A percentile compares a stretch with the other conserved stretches of the same genome.
Evolutionary conservation across 2,888 invertebrate genomes (phyloP).

Genomic region (Agrilus biguttatus): DNA sequence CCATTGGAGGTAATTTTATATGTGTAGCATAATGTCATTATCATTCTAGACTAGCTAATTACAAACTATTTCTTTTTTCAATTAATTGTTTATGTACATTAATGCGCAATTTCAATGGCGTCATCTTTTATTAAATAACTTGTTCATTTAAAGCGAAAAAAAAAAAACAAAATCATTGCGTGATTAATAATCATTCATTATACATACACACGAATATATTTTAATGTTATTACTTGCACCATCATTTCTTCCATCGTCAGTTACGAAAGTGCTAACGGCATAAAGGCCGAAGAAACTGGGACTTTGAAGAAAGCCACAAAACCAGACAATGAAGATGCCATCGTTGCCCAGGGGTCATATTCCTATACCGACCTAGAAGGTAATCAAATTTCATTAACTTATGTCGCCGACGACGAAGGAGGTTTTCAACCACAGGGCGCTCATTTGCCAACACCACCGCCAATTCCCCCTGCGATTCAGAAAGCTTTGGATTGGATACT

Average conservation of each 20-base stretch:
- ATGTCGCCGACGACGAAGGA: slow-evolving; percentile 57
- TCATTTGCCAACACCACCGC: slow-evolving; percentile 64
- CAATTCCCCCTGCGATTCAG: slow-evolving; percentile 58
- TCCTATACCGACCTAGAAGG: slow-evolving; percentile 59
- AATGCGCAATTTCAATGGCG: too few species aligned
- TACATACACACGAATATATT: too few species aligned
- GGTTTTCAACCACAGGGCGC: slow-evolving; percentile 46
- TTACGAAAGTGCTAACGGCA: slow-evolving; percentile 69
- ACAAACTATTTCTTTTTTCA: too few species aligned
- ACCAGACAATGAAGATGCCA: slow-evolving; percentile 50
- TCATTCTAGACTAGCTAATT: too few species aligned
- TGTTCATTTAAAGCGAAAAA: too few species aligned
- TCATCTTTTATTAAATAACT: too few species aligned
- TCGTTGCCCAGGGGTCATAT: slow-evolving; percentile 50
- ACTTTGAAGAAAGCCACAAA: slow-evolving; percentile 58
- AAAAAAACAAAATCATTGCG: too few species aligned
- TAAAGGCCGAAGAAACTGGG: slow-evolving; percentile 66
- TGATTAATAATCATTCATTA: too few species aligned
- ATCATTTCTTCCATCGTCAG: slow-evolving; percentile 27
- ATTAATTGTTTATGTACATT: too few species aligned
- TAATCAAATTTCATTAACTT: slow-evolving; percentile 51
- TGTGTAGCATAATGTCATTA: too few species aligned
- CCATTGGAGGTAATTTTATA: slow-evolving; percentile 44
- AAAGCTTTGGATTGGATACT: slow-evolving; percentile 58
- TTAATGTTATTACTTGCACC: too few species aligned